phyloP scores from a whole-genome alignment of 2,888 invertebrate species.

The Sipunculus nudus region DNA sequence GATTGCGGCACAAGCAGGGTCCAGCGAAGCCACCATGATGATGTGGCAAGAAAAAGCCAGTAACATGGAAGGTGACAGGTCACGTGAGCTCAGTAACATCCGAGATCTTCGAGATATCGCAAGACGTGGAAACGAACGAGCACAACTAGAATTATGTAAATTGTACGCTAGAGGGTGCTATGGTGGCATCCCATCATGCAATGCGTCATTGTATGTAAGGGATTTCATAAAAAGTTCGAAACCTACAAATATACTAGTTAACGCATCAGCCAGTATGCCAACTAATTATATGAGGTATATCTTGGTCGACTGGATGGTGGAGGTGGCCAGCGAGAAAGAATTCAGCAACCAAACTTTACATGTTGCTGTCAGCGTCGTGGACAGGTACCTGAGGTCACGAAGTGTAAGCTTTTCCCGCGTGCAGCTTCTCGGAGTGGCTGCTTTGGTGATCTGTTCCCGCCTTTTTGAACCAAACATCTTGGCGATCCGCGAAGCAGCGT shows the following conservation, averaged over 20 bases:
- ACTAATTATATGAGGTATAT: conserved; percentile 64
- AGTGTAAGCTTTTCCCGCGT: conserved; percentile 53
- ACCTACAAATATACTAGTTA: conserved; percentile 48
- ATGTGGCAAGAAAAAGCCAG: conserved; percentile 46
- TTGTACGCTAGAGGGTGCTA: conserved; percentile 50
- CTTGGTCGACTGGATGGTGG: conserved; percentile 65
- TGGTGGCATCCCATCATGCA: conserved; percentile 50
- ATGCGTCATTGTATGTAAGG: conserved; percentile 50
- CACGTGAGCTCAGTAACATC: conserved; percentile 53
- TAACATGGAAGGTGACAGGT: too few species aligned
- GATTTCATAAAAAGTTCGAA: conserved; percentile 55
- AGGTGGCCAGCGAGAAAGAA: conserved; percentile 63
- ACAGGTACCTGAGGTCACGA: conserved; percentile 53
- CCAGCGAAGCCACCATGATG: conserved; percentile 48
- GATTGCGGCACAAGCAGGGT: conserved; percentile 45
- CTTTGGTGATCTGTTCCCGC: conserved; percentile 63
- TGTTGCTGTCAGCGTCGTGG: conserved; percentile 59
- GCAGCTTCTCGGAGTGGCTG: conserved; percentile 62
- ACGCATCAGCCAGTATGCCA: conserved; percentile 51
- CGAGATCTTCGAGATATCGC: conserved; percentile 56
- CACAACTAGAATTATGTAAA: conserved; percentile 52
- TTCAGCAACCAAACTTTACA: conserved; percentile 60
- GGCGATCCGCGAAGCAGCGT: conserved; percentile 63
- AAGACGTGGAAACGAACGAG: conserved; percentile 45
- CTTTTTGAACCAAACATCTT: conserved; percentile 60